A percentile compares a stretch with the other conserved stretches of the same genome.
Conservation (phyloP, 2,888 invertebrate genomes). For the Strigamia maritima region DNA sequence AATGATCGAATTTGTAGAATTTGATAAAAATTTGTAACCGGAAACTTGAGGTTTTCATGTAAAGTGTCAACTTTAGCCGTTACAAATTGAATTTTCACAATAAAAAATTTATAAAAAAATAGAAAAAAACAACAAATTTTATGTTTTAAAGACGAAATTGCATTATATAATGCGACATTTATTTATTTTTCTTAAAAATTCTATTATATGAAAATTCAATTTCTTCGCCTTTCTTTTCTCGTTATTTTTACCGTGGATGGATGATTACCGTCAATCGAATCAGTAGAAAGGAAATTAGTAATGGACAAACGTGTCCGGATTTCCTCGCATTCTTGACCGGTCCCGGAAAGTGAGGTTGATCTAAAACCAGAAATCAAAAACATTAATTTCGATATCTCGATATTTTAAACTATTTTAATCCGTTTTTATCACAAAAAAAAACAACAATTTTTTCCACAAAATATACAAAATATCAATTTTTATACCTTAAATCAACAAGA, state of each 20-base stretch:
- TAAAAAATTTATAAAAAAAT: no score
- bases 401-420: neutral
- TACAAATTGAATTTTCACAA: no score
- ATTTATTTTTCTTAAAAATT: no score
- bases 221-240: neutral
- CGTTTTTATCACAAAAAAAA: no score
- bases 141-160: no score
- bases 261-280: slow-evolving; percentile 17
- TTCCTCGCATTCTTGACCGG: slow-evolving; percentile 30
- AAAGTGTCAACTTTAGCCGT: no score
- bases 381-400: neutral
- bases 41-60: no score
- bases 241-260: slow-evolving; percentile 19
- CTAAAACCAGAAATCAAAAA: slow-evolving; percentile 9
- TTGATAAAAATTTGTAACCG: no score
- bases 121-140: no score
- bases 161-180: no score
- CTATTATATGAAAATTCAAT: neutral
- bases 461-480: neutral
- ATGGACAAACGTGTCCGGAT: slow-evolving; percentile 28
- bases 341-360: slow-evolving; percentile 35
- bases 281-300: neutral
- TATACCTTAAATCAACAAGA: slow-evolving; percentile 41
- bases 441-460: neutral
- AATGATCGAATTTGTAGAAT: no score